Conservation (phyloP, 2,888 invertebrate species). For the Monopis laevigella region DNA sequence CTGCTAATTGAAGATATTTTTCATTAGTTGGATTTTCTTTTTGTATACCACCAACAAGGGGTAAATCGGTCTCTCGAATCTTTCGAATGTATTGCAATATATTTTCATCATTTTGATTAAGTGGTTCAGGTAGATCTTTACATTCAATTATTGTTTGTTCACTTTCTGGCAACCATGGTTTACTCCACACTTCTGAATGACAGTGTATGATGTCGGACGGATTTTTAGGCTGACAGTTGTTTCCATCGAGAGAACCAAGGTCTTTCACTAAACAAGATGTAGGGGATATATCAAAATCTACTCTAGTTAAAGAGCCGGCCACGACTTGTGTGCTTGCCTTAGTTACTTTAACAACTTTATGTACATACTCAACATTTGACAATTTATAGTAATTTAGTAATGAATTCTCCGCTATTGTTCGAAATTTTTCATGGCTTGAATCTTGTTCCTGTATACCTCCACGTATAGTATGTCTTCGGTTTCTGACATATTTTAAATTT, state of each 20-base stretch:
- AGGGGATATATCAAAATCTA: slow-evolving; percentile 6
- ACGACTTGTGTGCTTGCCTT: slow-evolving; percentile 55
- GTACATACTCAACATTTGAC: slow-evolving; percentile 29
- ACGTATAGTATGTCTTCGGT: neutral
- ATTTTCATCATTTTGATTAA: no score
- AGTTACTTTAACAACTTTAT: slow-evolving; percentile 25
- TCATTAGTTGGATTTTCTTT: slow-evolving; percentile 9
- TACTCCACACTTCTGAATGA: slow-evolving; percentile 5
- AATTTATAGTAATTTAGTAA: slow-evolving; percentile 15
- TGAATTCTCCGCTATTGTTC: slow-evolving; percentile 27
- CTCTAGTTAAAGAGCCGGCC: slow-evolving; percentile 45
- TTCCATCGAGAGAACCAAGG: slow-evolving; percentile 1
- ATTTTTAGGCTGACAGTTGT: neutral
- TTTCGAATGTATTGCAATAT: no score
- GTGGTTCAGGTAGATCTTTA: neutral
- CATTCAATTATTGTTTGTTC: slow-evolving; percentile 1
- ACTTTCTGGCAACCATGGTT: slow-evolving; percentile 3
- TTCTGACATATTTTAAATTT: no score
- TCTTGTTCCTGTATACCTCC: slow-evolving; percentile 16
- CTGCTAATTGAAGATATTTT: slow-evolving; percentile 18
- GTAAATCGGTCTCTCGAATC: neutral
- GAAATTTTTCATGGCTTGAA: slow-evolving; percentile 23
- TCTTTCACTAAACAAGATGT: slow-evolving; percentile 1
- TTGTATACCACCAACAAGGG: neutral
- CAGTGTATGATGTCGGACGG: neutral